Conservation (phyloP, 1,140 invertebrate species). For the Potamilus streckersoni region DNA sequence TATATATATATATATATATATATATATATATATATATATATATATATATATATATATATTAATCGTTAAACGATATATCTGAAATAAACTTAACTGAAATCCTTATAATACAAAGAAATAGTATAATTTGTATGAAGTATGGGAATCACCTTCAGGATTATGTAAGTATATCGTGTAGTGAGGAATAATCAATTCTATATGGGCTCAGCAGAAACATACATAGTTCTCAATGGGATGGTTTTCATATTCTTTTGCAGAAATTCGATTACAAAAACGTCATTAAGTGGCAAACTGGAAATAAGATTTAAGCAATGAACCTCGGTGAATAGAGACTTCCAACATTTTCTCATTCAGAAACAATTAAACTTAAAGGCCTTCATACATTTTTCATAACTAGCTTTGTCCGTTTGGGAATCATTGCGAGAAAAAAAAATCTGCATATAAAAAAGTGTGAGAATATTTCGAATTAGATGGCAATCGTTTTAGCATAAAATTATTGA, state of each 20-base stretch:
- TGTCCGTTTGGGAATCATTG: no score
- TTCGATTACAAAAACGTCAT: constrained; percentile 63
- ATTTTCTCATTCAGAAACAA: constrained; percentile 41
- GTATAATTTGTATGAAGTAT: not conserved
- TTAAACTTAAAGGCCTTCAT: constrained; percentile 28
- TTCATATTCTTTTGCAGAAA: constrained; percentile 53
- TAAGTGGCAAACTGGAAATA: constrained; percentile 35
- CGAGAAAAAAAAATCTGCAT: no score
- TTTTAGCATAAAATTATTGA: no score
- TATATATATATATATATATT: no score
- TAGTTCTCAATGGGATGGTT: constrained; percentile 61
- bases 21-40: no score
- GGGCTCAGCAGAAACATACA: constrained; percentile 35
- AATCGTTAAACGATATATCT: no score
- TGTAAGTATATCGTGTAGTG: not conserved
- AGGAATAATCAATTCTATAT: not conserved
- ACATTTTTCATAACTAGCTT: not conserved
- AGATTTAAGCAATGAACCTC: constrained; percentile 34
- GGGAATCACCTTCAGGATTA: not conserved
- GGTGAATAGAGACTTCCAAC: constrained; percentile 36
- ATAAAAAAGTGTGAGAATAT: no score
- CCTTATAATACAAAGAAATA: no score
- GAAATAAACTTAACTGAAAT: no score
- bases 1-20: no score
- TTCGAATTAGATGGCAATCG: no score